phyloP scores from a whole-genome alignment of 1,140 invertebrate species.

The Bombus waltoni region DNA sequence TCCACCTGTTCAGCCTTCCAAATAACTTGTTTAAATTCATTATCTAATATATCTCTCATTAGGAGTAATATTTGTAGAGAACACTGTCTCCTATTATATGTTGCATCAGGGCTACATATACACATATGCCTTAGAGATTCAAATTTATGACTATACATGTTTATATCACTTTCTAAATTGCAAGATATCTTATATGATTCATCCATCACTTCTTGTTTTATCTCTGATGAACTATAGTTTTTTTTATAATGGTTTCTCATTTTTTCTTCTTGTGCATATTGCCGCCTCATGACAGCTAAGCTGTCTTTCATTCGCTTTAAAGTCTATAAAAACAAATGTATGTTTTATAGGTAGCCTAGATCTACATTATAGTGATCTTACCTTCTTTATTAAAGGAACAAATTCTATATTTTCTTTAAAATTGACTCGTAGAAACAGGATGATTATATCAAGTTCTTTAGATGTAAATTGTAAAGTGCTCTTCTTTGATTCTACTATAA shows the following conservation, averaged over 20 bases:
- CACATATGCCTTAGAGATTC: conserved; percentile 83
- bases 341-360: neutral
- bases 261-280: conserved; percentile 66
- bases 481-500: conserved; percentile 90
- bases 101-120: conserved; percentile 85
- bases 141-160: conserved; percentile 79
- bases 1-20: conserved; percentile 76
- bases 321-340: conserved; percentile 63
- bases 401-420: conserved; percentile 87
- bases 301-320: conserved; percentile 76
- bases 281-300: conserved; percentile 65
- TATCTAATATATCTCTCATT: conserved; percentile 70
- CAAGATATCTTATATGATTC: conserved; percentile 22
- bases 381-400: conserved; percentile 86
- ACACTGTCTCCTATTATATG: conserved; percentile 86
- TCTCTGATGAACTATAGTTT: neutral
- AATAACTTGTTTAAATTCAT: conserved; percentile 53
- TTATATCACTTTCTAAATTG: conserved; percentile 48
- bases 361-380: conserved; percentile 59
- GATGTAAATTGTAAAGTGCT: conserved; percentile 86
- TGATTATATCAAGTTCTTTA: conserved; percentile 87
- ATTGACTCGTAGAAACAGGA: conserved; percentile 88
- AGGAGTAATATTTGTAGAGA: conserved; percentile 84
- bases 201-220: conserved; percentile 5
- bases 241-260: conserved; percentile 30